Evolutionary conservation across 2,797 vertebrate species (phyloP).

Genomic region (Labroides dimidiatus): DNA sequence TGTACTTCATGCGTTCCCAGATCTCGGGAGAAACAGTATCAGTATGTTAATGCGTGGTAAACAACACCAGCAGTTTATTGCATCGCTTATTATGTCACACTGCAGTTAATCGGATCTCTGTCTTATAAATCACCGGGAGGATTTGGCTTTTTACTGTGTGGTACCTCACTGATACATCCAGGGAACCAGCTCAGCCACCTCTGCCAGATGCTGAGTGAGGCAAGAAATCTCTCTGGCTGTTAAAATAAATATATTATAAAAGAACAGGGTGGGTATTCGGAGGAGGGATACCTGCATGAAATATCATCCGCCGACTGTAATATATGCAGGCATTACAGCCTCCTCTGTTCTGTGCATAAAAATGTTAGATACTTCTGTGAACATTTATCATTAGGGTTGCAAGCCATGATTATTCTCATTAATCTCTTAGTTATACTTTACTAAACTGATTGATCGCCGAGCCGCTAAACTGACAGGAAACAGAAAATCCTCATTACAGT

Average conservation of each 20-base stretch:
- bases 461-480: not conserved
- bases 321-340: not conserved
- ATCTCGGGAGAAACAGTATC: slow-evolving; percentile 40
- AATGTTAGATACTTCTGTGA: not conserved
- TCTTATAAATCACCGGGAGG: slow-evolving; percentile 49
- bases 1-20: not conserved
- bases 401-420: slow-evolving; percentile 1
- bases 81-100: slow-evolving; percentile 62
- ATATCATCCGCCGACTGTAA: not conserved
- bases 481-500: not conserved
- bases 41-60: slow-evolving; percentile 53
- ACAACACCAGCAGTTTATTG: slow-evolving; percentile 68
- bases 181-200: slow-evolving; percentile 40
- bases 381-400: not conserved
- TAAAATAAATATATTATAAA: slow-evolving; percentile 29
- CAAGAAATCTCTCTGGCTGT: slow-evolving; percentile 27
- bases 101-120: slow-evolving; percentile 68
- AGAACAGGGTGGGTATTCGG: not conserved
- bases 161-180: slow-evolving; percentile 45
- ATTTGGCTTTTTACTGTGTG: slow-evolving; percentile 55
- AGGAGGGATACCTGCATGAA: not conserved
- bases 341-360: slow-evolving; percentile 4
- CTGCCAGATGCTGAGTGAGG: slow-evolving; percentile 50
- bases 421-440: not conserved
- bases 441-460: not conserved